Evolutionary conservation across 2,797 vertebrate genomes (phyloP), one percentile per base, ranked within the genome.

Genomic region (Enteromius unitaeniatus): DNA sequence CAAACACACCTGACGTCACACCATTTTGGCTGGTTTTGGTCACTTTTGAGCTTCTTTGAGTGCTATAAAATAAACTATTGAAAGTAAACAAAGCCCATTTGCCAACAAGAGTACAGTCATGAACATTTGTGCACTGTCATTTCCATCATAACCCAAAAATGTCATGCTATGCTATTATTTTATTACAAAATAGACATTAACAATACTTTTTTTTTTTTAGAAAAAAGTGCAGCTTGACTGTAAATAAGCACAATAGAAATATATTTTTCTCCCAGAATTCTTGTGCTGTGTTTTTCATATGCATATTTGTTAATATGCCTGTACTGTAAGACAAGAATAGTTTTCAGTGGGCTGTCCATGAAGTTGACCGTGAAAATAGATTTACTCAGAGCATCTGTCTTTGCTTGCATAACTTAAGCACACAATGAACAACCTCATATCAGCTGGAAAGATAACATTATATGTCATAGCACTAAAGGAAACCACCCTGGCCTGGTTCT

Each of bases 391-490:
- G 75, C 8, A 78, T 19, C 23, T 47, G 19, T 0, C 40, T 65
- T 51, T 81, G 53, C 51, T 69, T 81, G 19, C 3, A 70, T 84
- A 28, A 19, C 34, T 28, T 45, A 65, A 11, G 26, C 34, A 76
- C 40, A 64, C 55, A 83, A 62, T 42, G 51, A 31, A 53, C 65
- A 31, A 74, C 23, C 23, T 68, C 51, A n/a, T 55, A 15, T 80
- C 69, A 53, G 34, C 23, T 34, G 7, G 55, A 45, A 34, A 21
- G 45, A 79, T 72, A 65, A 34, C 15, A 45, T 28, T 37, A 37
- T 79, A 11, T 45, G 34, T 72, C 34, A 28, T 10, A 23, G 40
- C 5, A 37, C 2, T 34, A 47, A 78, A 34, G 15, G 42, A 15
- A 58, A 60, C 17, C 70, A 70, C 45, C 6, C 13, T 34, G 60